Evolutionary conservation across 2,888 invertebrate species (phyloP).

Genomic region (Acronicta alni): DNA sequence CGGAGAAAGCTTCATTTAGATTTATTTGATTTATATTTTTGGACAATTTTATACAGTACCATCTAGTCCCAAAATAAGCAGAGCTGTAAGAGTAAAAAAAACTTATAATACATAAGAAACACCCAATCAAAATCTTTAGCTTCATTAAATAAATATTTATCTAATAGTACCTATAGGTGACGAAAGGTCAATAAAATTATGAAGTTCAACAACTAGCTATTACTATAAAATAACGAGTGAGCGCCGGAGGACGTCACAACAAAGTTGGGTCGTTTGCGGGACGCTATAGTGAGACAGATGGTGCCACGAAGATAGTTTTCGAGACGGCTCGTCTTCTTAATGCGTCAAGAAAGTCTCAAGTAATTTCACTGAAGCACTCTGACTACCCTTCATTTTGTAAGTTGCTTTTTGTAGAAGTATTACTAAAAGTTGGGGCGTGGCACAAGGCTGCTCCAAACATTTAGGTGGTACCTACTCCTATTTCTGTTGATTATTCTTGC

Average conservation of each 20-base stretch:
- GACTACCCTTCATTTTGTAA: constrained; percentile 44
- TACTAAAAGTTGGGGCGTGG: constrained; percentile 39
- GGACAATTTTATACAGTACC: no score
- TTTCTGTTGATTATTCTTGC: no score
- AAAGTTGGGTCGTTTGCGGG: constrained; percentile 75
- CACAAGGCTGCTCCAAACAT: constrained; percentile 8
- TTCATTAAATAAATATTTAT: no score
- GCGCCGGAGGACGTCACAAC: constrained; percentile 60
- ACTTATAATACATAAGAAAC: no score
- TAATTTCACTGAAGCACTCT: constrained; percentile 60
- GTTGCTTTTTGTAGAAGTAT: constrained; percentile 43
- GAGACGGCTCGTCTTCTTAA: constrained; percentile 65
- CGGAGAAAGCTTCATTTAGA: no score
- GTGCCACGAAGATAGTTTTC: constrained; percentile 71
- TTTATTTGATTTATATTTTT: no score
- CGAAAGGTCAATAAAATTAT: constrained; percentile 51
- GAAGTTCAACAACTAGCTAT: constrained; percentile 51
- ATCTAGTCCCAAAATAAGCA: no score
- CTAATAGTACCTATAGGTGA: constrained; percentile 11
- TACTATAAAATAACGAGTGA: constrained; percentile 63
- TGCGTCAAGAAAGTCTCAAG: constrained; percentile 68
- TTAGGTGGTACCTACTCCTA: background rate
- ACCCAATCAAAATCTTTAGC: no score
- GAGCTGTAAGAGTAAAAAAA: no score
- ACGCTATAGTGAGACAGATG: constrained; percentile 73